Conservation (phyloP, 2,797 vertebrate species). For the Liparis tanakae region DNA sequence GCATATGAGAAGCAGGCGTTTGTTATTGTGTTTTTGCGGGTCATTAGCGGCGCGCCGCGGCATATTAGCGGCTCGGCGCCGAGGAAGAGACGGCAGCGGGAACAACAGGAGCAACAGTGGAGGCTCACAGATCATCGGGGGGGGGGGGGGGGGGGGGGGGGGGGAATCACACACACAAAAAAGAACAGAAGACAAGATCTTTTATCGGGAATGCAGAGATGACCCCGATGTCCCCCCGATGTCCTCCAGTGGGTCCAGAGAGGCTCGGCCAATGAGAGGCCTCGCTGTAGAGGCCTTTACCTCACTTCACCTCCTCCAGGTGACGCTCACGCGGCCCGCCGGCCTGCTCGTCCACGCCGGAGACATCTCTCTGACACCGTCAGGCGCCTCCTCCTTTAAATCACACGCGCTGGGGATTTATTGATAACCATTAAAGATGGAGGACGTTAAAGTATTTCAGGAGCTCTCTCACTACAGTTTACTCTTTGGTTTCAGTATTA, state of each 20-base stretch:
- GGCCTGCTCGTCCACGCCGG: background rate
- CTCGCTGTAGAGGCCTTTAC: background rate
- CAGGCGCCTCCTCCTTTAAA: background rate
- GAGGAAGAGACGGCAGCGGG: conserved; percentile 68
- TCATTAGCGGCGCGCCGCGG: conserved; percentile 92
- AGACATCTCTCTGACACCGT: background rate
- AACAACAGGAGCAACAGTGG: conserved; percentile 46
- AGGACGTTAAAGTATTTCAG: background rate
- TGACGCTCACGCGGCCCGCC: background rate
- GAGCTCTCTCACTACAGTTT: background rate
- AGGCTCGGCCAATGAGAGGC: background rate
- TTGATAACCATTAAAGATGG: background rate
- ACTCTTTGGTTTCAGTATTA: conserved; percentile 2
- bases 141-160: background rate
- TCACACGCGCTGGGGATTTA: too few relatives aligned
- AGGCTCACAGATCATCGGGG: conserved; percentile 39
- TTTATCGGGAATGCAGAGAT: conserved; percentile 22
- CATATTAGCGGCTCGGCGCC: conserved; percentile 78
- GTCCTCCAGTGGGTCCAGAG: background rate
- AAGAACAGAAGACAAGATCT: background rate
- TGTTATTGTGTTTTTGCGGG: conserved; percentile 86
- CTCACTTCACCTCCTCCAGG: background rate
- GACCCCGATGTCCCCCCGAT: conserved; percentile 40
- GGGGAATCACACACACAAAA: background rate
- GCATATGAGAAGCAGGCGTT: conserved; percentile 92